Conservation (phyloP, 2,113 vertebrate species). For the Mungos mungo region DNA sequence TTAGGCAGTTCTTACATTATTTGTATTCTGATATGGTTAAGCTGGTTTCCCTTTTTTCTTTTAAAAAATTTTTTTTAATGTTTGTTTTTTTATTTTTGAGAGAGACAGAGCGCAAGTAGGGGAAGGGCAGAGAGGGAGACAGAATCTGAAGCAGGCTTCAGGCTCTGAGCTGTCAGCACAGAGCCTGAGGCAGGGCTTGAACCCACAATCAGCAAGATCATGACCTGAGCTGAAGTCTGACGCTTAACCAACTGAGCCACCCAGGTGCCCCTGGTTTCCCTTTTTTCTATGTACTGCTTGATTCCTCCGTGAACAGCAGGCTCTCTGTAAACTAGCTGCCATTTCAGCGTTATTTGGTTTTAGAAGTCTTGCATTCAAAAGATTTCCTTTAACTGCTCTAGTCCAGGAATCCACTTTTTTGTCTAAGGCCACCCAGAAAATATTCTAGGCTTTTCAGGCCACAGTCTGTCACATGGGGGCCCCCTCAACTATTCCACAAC, state of each 20-base stretch:
- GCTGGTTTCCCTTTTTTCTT: not conserved
- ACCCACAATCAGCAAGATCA: no score
- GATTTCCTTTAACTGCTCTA: not conserved
- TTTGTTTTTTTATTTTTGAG: no score
- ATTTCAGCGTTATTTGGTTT: not conserved
- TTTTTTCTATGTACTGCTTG: not conserved
- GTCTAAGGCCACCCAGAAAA: not conserved
- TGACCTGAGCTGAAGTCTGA: no score
- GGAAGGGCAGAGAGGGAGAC: no score
- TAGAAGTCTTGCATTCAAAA: conserved; percentile 2
- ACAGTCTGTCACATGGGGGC: not conserved
- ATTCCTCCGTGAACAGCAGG: not conserved
- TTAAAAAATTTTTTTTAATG: no score
- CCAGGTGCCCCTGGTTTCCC: not conserved
- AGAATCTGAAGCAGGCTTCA: no score
- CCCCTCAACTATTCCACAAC: not conserved
- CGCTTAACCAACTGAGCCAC: no score
- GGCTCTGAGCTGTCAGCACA: no score
- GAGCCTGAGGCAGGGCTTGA: no score
- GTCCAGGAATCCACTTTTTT: not conserved
- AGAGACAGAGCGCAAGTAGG: no score
- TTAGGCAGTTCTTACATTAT: not conserved
- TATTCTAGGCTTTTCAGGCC: not conserved
- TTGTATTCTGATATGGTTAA: not conserved
- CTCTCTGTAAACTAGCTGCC: not conserved